Evolutionary conservation across 1,140 invertebrate species (phyloP).

Genomic region (Stenopsyche tienmushanensis): DNA sequence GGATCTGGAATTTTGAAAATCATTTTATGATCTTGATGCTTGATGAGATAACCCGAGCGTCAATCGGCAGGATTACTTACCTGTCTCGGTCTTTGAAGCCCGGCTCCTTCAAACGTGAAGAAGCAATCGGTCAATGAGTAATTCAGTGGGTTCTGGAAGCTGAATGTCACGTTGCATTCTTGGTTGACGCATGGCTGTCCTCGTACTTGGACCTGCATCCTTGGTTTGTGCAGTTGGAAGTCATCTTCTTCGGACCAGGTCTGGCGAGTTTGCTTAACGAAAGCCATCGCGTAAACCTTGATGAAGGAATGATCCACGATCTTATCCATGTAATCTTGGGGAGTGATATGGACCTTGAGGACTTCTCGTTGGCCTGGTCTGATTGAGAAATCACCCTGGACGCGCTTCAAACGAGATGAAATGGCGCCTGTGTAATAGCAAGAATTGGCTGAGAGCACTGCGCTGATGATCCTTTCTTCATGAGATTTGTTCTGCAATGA

Average conservation of each 20-base stretch:
- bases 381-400: conserved; percentile 61
- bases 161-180: conserved; percentile 54
- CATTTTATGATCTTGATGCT: neutral
- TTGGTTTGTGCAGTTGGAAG: conserved; percentile 66
- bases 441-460: conserved; percentile 62
- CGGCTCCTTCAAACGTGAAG: conserved; percentile 68
- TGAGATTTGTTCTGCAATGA: conserved; percentile 61
- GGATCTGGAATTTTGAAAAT: conserved; percentile 45
- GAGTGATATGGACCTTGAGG: conserved; percentile 55
- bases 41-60: no score
- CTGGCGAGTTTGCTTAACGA: conserved; percentile 68
- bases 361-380: conserved; percentile 57
- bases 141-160: conserved; percentile 69
- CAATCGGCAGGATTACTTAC: conserved; percentile 46
- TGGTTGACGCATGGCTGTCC: conserved; percentile 51
- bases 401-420: conserved; percentile 64
- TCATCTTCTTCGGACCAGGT: conserved; percentile 71
- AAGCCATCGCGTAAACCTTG: conserved; percentile 67
- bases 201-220: conserved; percentile 57
- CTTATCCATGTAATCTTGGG: conserved; percentile 66
- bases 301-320: conserved; percentile 69
- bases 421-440: conserved; percentile 72
- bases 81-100: conserved; percentile 61
- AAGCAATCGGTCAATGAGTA: conserved; percentile 62
- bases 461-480: conserved; percentile 63